A percentile compares a stretch with the other conserved stretches of the same genome.
Evolutionary conservation across 1,140 invertebrate species (phyloP).

Genomic region (Venustaconcha ellipsiformis): DNA sequence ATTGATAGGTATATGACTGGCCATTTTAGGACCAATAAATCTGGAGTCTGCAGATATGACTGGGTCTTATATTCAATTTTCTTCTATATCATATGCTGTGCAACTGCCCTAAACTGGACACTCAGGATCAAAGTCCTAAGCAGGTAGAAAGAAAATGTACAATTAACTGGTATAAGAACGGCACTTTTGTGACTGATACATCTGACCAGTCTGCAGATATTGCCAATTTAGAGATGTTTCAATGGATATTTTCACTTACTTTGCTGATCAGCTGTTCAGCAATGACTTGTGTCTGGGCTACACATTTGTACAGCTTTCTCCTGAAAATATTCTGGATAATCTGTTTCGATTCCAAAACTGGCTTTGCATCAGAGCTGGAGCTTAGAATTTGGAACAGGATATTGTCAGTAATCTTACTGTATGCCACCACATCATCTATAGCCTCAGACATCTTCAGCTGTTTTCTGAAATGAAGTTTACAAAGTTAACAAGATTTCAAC

Average conservation of each 20-base stretch:
- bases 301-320: slow-evolving; percentile 47
- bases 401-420: slow-evolving; percentile 48
- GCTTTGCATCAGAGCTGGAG: slow-evolving; percentile 18
- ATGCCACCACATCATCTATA: slow-evolving; percentile 57
- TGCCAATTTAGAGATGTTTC: not conserved
- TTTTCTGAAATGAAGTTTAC: slow-evolving; percentile 1
- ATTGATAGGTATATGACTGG: too few relatives aligned
- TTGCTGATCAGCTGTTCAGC: not conserved
- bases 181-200: too few relatives aligned
- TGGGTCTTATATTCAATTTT: too few relatives aligned
- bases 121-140: too few relatives aligned
- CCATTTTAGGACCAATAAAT: too few relatives aligned
- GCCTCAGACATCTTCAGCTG: slow-evolving; percentile 41
- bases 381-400: slow-evolving; percentile 34
- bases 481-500: not conserved
- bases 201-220: too few relatives aligned
- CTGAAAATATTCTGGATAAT: slow-evolving; percentile 38
- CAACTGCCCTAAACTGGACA: too few relatives aligned
- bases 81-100: too few relatives aligned
- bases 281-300: slow-evolving; percentile 32
- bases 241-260: not conserved
- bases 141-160: too few relatives aligned
- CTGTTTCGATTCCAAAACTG: slow-evolving; percentile 31
- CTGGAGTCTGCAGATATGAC: too few relatives aligned
- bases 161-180: too few relatives aligned